Percentiles rank a stretch among this genome's conserved stretches.
Conservation (phyloP, 2,888 invertebrate genomes). For the Phortica okadai region DNA sequence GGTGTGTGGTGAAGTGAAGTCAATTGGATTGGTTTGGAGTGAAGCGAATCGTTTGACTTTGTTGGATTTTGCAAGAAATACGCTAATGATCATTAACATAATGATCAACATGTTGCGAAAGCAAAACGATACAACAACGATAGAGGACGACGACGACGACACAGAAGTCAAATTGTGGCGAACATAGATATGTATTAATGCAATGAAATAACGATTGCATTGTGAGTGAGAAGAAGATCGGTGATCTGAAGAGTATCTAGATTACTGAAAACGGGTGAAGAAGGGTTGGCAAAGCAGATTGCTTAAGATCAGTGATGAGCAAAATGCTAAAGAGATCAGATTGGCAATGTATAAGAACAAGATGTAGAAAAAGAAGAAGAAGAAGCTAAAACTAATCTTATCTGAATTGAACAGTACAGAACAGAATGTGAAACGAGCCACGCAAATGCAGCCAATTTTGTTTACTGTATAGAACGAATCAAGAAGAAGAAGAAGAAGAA, state of each 20-base stretch:
- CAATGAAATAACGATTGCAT: conserved; percentile 39
- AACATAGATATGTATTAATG: conserved; percentile 70
- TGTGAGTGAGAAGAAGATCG: too few species aligned
- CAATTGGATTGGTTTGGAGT: conserved; percentile 10
- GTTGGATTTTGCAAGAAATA: conserved; percentile 35
- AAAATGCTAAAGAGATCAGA: too few species aligned
- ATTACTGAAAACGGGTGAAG: too few species aligned
- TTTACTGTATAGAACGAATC: conserved; percentile 22
- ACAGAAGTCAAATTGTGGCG: conserved; percentile 70
- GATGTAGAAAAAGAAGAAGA: conserved; percentile 16
- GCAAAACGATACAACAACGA: background rate
- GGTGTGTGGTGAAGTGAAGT: background rate
- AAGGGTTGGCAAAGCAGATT: too few species aligned
- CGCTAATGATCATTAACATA: conserved; percentile 50
- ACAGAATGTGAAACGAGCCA: background rate
- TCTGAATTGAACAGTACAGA: background rate
- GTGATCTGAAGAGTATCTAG: too few species aligned
- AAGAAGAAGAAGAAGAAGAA: conserved; percentile 37
- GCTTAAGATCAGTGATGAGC: too few species aligned
- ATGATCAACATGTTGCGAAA: conserved; percentile 31
- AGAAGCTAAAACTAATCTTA: conserved; percentile 15
- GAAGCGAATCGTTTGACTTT: background rate
- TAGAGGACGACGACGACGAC: conserved; percentile 43
- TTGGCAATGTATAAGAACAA: background rate
- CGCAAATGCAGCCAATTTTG: too few species aligned